These are phyloP conservation scores for Equus przewalskii DNA, from an alignment of 2,113 vertebrate species.

Conservation along the genomic window DNA sequence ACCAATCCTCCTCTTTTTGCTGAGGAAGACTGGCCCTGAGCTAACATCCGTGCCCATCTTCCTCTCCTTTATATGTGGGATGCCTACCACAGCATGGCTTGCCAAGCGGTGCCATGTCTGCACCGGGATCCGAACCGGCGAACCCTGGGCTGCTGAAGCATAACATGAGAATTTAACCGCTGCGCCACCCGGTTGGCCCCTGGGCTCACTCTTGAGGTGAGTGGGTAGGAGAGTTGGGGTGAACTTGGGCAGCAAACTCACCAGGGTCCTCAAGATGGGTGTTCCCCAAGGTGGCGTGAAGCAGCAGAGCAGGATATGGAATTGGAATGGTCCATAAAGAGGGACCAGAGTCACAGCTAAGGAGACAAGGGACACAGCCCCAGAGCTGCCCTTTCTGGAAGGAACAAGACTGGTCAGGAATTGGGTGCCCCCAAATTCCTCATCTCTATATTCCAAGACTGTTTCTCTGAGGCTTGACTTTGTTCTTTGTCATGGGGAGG, in stretches of 20 bases:
- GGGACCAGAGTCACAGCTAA: not conserved
- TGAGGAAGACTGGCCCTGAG: too few relatives aligned
- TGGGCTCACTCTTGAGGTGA: not conserved
- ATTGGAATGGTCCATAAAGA: not conserved
- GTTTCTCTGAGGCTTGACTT: not conserved
- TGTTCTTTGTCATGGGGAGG: not conserved
- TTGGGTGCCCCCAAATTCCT: not conserved
- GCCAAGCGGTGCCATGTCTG: too few relatives aligned
- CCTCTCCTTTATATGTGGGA: too few relatives aligned
- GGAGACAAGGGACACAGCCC: not conserved
- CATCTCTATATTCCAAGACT: too few relatives aligned
- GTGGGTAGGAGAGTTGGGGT: not conserved
- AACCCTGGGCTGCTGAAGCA: too few relatives aligned
- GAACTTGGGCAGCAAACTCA: not conserved
- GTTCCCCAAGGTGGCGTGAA: not conserved
- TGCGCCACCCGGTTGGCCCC: not conserved
- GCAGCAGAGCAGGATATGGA: not conserved
- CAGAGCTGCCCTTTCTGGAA: not conserved
- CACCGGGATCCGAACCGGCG: too few relatives aligned
- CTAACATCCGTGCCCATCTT: too few relatives aligned
- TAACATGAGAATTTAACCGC: too few relatives aligned
- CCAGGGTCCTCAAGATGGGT: too few relatives aligned
- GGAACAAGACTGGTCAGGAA: not conserved
- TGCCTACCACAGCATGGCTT: too few relatives aligned
- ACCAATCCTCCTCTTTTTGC: too few relatives aligned